phyloP scores from a whole-genome alignment of 1,140 invertebrate species.

The Drosophila insularis region DNA sequence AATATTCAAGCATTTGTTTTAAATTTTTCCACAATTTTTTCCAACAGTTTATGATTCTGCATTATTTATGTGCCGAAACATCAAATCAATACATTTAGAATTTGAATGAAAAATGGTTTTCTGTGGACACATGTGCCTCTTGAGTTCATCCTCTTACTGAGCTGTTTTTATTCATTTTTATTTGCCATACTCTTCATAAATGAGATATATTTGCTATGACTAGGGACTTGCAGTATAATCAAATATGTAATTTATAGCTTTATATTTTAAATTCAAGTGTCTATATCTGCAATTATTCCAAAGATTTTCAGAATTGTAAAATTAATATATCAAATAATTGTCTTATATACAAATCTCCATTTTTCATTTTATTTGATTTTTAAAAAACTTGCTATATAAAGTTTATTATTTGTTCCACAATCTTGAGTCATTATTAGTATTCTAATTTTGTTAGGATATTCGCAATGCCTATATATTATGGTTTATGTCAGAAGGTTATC shows the following conservation, averaged over 20 bases:
- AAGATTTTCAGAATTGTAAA: too few relatives aligned
- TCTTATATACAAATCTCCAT: too few relatives aligned
- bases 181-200: neutral
- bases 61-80: conserved; percentile 19
- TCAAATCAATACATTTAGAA: conserved; percentile 9
- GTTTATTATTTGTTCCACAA: too few relatives aligned
- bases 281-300: too few relatives aligned
- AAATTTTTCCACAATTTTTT: neutral
- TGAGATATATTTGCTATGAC: neutral
- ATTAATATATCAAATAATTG: too few relatives aligned
- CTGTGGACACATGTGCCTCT: conserved; percentile 10
- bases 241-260: neutral
- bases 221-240: neutral
- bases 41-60: conserved; percentile 8
- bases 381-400: too few relatives aligned
- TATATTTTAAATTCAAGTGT: too few relatives aligned
- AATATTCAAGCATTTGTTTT: neutral
- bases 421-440: too few relatives aligned
- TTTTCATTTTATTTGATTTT: too few relatives aligned
- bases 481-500: too few relatives aligned
- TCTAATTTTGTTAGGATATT: neutral
- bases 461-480: neutral
- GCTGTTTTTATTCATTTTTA: neutral
- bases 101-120: conserved; percentile 16
- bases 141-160: conserved; percentile 3